A percentile compares a stretch with the other conserved stretches of the same genome.
phyloP scores from a whole-genome alignment of 1,140 invertebrate species.

The Lordiphosa stackelbergi region DNA sequence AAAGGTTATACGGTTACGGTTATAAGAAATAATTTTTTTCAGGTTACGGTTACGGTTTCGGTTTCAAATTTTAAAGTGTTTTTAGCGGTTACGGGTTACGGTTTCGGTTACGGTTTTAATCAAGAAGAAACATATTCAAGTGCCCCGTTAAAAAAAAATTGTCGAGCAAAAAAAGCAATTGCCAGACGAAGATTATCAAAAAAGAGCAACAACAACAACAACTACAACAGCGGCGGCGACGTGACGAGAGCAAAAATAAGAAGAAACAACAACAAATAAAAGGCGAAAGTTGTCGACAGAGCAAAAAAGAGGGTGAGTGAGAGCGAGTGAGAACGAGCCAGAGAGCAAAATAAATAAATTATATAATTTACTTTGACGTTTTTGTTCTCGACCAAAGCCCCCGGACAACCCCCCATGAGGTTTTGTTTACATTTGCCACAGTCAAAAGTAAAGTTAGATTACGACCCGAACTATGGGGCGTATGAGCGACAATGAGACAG shows the following conservation, averaged over 20 bases:
- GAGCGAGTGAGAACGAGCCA: conserved; percentile 10
- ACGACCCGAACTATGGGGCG: conserved; percentile 3
- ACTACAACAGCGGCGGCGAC: no score
- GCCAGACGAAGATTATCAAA: conserved; percentile 53
- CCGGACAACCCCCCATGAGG: neutral
- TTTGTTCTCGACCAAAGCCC: conserved; percentile 2
- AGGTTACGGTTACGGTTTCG: no score
- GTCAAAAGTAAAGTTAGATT: conserved; percentile 28
- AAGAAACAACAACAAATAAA: conserved; percentile 24
- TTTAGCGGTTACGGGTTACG: no score
- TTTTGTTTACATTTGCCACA: conserved; percentile 45
- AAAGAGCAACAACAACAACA: conserved; percentile 6
- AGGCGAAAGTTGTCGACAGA: conserved; percentile 16
- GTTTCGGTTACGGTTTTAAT: no score
- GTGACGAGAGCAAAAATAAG: neutral
- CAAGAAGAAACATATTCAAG: conserved; percentile 36
- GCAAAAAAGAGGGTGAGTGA: neutral
- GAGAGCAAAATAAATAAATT: conserved; percentile 65
- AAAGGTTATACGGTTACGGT: no score
- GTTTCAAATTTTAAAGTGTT: no score
- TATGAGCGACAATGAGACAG: neutral
- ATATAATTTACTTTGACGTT: conserved; percentile 63
- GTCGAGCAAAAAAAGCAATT: conserved; percentile 46
- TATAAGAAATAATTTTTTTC: no score
- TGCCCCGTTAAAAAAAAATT: conserved; percentile 30